Base-by-base conservation (phyloP, 2,888 invertebrate genomes). In the Eupelmus urozonus region DNA sequence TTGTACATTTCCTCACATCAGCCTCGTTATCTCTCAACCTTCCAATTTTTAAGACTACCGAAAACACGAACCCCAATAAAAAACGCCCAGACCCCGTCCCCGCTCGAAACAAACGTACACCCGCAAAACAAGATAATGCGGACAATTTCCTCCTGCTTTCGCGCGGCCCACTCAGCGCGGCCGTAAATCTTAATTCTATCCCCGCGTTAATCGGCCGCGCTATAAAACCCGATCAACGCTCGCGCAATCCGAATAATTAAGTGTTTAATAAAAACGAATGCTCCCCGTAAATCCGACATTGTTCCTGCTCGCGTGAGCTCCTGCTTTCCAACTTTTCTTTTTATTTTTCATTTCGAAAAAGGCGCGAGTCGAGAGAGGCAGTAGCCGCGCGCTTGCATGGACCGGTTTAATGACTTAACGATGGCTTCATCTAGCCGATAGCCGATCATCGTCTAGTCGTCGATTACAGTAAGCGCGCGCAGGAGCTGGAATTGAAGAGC, bases 361-460 rank as follows among this genome's bases (percentile, higher is more conserved):
- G 3, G 9, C 34, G 34, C 34, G 5, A 34, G 34, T 34, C 34
- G 3, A 5, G 9, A 5, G 34, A 34, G 34, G 9, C n/a, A n/a
- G n/a, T n/a, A n/a, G n/a, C n/a, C n/a, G n/a, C n/a, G n/a, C n/a
- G n/a, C n/a, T n/a, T n/a, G 34, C 49, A 20, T 25, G 42, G 27
- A 55, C 55, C 63, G 63, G 63, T 73, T 73, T 63, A 55, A 73
- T 73, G 63, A 63, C 63, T 73, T 63, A 63, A 73, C 63, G 63
- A 63, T 63, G 63, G 72, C 72, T 73, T 73, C 42, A 55, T 73
- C 42, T 62, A 34, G 34, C 40, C 67, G n/a, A 25, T 20, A 3
- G n/a, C 25, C 42, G 55, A 13, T 34, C 29, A 62, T 18, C 23
- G 23, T 55, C 29, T 27, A 29, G 23, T 3, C 63, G 23, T n/a